Conservation (phyloP, 2,113 vertebrate species). For the Anhinga rufa region DNA sequence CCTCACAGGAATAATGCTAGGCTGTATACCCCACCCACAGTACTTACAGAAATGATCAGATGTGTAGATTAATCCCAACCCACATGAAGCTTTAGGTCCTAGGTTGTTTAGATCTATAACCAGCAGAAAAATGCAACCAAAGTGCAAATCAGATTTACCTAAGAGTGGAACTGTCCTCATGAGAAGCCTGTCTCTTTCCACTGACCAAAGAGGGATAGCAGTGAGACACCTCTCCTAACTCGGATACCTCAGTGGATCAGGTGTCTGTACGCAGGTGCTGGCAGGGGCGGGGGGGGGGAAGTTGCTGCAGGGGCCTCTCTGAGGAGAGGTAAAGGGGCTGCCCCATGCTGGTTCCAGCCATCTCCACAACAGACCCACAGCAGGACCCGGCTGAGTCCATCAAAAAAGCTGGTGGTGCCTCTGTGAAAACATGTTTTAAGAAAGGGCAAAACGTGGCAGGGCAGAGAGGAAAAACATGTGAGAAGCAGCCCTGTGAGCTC, state of each 20-base stretch:
- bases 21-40: not conserved
- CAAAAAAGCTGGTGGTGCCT: rapidly evolving
- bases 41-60: not conserved
- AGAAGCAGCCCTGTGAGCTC: not conserved
- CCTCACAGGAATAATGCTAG: not conserved
- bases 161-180: not conserved
- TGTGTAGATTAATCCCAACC: not conserved
- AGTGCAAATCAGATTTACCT: not conserved
- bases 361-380: rapidly evolving
- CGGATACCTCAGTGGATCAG: not conserved
- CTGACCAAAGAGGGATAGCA: not conserved
- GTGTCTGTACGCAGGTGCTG: rapidly evolving
- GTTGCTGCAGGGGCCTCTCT: not conserved
- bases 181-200: not conserved
- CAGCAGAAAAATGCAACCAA: not conserved
- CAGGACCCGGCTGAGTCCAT: not conserved
- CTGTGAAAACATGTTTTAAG: not conserved
- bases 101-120: not conserved
- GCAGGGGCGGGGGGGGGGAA: too few species aligned
- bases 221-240: not conserved
- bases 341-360: rapidly evolving
- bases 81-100: not conserved
- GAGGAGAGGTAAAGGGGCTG: not conserved
- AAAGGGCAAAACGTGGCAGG: not conserved
- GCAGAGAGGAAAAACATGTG: not conserved